These are phyloP conservation scores for Trichopoda pennipes DNA, from an alignment of 2,888 invertebrate genomes.

Conservation along the genomic window DNA sequence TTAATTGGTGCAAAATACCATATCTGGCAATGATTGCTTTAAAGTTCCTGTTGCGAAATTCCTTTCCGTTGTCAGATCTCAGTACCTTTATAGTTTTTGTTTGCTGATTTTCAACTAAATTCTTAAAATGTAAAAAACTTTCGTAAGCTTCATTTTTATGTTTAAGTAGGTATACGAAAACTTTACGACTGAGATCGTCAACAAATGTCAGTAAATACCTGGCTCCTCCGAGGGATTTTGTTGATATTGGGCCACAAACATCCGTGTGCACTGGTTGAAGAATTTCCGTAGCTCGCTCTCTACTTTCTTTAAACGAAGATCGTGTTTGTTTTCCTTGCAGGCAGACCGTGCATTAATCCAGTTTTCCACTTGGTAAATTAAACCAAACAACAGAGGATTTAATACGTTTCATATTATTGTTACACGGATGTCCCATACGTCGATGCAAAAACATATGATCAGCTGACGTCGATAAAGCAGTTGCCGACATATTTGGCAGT, in stretches of 20 bases:
- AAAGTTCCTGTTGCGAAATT: neutral
- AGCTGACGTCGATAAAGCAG: no score
- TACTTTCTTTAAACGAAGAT: constrained; percentile 39
- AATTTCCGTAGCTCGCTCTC: constrained; percentile 36
- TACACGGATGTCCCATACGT: constrained; percentile 17
- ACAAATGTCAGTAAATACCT: constrained; percentile 41
- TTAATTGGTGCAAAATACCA: no score
- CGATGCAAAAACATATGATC: no score
- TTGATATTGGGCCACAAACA: constrained; percentile 50
- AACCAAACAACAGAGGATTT: constrained; percentile 24
- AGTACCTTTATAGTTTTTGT: neutral
- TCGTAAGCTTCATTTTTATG: no score
- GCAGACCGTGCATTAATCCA: constrained; percentile 12
- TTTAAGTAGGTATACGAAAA: constrained; percentile 37
- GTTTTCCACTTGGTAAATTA: constrained; percentile 21
- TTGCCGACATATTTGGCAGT: constrained; percentile 25
- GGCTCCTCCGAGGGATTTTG: constrained; percentile 33
- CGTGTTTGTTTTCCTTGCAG: constrained; percentile 49
- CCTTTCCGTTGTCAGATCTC: constrained; percentile 8
- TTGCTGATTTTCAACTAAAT: no score
- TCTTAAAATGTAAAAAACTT: no score
- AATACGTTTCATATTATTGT: constrained; percentile 22
- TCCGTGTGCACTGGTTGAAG: constrained; percentile 54
- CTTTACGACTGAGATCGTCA: constrained; percentile 51
- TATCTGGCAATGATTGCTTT: no score